phyloP scores from a whole-genome alignment of 2,797 vertebrate species.

The Cynodonichthys magdalenae region DNA sequence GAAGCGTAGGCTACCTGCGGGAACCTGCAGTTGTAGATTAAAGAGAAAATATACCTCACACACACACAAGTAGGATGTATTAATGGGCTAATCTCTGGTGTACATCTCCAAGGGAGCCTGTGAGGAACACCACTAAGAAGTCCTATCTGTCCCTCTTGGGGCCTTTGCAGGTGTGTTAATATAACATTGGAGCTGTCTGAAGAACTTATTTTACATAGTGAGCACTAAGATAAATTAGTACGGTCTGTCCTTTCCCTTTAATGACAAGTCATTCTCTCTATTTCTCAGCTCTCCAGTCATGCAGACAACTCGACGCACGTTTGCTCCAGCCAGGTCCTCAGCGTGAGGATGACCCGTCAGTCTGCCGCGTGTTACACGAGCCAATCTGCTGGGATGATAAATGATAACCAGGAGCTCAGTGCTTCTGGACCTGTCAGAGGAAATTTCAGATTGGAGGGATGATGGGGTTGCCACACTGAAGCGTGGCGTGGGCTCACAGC shows the following conservation, averaged over 20 bases:
- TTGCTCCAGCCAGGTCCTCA: conserved; percentile 71
- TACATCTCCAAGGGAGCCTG: conserved; percentile 73
- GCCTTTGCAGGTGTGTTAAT: conserved; percentile 79
- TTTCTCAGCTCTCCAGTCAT: conserved; percentile 66
- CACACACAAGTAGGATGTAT: conserved; percentile 79
- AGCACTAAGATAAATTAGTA: conserved; percentile 60
- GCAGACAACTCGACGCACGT: conserved; percentile 59
- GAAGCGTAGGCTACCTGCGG: conserved; percentile 59
- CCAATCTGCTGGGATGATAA: conserved; percentile 83
- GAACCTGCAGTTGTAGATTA: conserved; percentile 60
- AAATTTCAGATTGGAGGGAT: conserved; percentile 72
- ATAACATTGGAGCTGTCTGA: conserved; percentile 59
- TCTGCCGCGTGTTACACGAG: conserved; percentile 62
- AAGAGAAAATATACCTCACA: conserved; percentile 25
- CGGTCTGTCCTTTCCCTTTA: conserved; percentile 50
- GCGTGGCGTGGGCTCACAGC: conserved; percentile 60
- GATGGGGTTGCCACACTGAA: conserved; percentile 66
- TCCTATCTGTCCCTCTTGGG: conserved; percentile 76
- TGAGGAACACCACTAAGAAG: conserved; percentile 72
- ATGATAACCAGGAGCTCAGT: conserved; percentile 80
- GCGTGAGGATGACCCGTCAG: conserved; percentile 77
- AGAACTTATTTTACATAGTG: conserved; percentile 40
- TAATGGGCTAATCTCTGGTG: conserved; percentile 87
- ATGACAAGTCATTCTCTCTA: conserved; percentile 57
- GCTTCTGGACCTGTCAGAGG: conserved; percentile 75